Evolutionary conservation across 2,797 vertebrate species (phyloP).

Genomic region (Sebastes kiyomatsui): DNA sequence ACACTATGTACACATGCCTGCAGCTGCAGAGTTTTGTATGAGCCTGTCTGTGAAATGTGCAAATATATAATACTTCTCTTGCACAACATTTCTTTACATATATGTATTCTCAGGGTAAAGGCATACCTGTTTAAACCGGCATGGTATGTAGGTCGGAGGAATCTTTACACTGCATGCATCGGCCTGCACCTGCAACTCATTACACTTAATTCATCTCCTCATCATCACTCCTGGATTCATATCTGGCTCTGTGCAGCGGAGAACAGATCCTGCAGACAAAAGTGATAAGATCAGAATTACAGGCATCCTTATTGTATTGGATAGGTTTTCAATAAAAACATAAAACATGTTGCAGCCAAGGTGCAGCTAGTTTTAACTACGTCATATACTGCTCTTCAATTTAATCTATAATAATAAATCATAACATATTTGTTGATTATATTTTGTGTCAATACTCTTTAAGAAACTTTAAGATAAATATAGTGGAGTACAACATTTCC

Average conservation of each 20-base stretch:
- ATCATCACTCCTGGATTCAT: not conserved
- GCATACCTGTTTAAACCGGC: constrained; percentile 52
- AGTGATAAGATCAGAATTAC: not conserved
- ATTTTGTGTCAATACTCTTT: not conserved
- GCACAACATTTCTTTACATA: not conserved
- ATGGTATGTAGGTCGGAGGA: constrained; percentile 40
- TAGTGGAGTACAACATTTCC: not conserved
- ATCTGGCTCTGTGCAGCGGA: not conserved
- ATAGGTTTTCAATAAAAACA: not conserved
- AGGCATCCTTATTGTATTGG: not conserved
- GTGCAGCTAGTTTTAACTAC: not conserved
- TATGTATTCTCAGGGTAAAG: not conserved
- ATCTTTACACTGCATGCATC: constrained; percentile 5
- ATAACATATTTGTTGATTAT: not conserved
- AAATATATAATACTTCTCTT: not conserved
- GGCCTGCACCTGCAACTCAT: constrained; percentile 13
- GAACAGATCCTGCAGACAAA: not conserved
- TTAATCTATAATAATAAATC: not conserved
- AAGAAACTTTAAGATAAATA: not conserved
- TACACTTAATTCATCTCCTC: not conserved
- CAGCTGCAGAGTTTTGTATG: not conserved
- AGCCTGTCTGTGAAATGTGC: not conserved
- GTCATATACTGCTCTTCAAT: not conserved
- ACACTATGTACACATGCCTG: not conserved
- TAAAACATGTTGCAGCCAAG: not conserved